These are phyloP conservation scores for Sylvicapra grimmia DNA, from an alignment of 2,113 vertebrate genomes.

Conservation along the genomic window DNA sequence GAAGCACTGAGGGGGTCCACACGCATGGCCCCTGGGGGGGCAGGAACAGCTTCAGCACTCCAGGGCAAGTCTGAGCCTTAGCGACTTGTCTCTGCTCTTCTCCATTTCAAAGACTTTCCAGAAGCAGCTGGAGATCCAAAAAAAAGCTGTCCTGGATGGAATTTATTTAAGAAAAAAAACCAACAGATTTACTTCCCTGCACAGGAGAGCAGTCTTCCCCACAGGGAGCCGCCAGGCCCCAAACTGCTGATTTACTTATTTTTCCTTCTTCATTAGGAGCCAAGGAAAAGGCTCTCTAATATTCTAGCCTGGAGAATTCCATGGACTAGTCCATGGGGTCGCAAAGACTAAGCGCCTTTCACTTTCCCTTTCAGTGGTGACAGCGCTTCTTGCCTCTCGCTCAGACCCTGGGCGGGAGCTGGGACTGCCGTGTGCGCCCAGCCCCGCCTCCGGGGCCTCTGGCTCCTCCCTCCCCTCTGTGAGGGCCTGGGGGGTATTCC, in stretches of 20 bases:
- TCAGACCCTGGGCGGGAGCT: accelerated
- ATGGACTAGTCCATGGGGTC: neutral
- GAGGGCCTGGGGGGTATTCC: neutral
- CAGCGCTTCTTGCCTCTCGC: neutral
- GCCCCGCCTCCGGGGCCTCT: too few relatives aligned
- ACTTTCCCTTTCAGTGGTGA: neutral
- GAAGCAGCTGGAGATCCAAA: neutral
- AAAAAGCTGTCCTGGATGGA: neutral
- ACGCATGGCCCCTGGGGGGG: neutral
- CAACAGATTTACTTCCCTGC: neutral
- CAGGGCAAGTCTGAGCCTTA: neutral
- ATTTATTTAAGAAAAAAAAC: neutral
- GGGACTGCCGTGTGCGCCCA: accelerated
- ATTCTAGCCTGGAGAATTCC: neutral
- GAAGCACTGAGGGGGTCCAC: neutral
- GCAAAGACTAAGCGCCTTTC: neutral
- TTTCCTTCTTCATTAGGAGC: neutral
- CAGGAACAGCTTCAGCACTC: neutral
- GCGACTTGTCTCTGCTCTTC: neutral
- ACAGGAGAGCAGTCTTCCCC: neutral
- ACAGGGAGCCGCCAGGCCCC: accelerated
- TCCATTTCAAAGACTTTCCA: neutral
- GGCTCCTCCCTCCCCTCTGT: neutral
- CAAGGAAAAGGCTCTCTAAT: neutral
- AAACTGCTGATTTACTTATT: neutral